Base-by-base conservation (phyloP, 2,888 invertebrate genomes). In the Pimpla rufipes region DNA sequence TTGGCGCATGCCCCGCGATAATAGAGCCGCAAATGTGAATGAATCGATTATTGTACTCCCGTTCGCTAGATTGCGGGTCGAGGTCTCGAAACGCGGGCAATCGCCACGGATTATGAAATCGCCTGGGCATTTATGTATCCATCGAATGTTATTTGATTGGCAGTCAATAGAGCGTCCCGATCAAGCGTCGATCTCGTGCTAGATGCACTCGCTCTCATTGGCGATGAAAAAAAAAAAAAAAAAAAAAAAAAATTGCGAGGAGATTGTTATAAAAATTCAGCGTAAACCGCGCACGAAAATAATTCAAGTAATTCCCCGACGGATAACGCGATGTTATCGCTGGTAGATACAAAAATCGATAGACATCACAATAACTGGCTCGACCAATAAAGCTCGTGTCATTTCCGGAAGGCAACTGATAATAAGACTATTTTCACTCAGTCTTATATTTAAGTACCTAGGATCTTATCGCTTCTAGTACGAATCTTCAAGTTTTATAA, bases 1-100 rank as follows among this genome's bases (percentile, higher is more conserved):
- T 6, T 29, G 57, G 35, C 57, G 35, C 57, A 59, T 29, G 68
- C 37, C 37, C 18, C 7, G 2, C 35, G n/a, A 29, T n/a, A 57
- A 57, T 57, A 57, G 37, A 52, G n/a, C 23, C 4, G 55, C 55
- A 16, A 21, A 57, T 4, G 71, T n/a, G 42, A 55, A 29, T 57
- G 23, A 37, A 57, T 71, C 57, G 57, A 57, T 75, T 50, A 64
- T 75, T 66, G 57, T 59, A 75, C 40, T 35, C 75, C n/a, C 66
- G 66, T 79, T 82, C 47, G 52, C 70, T 50, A 21, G 75, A 75
- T 83, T 59, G 71, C 79, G 70, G 79, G 75, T 83, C 83, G 75
- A 83, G 83, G 83, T 42, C 59, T 42, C 5, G 21, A 66, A 71
- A n/a, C 40, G 62, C 37, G 40, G 4, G 40, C 40, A 64, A 11